Conservation (phyloP, 2,113 vertebrate genomes). For the Poeciliopsis retropinna region DNA sequence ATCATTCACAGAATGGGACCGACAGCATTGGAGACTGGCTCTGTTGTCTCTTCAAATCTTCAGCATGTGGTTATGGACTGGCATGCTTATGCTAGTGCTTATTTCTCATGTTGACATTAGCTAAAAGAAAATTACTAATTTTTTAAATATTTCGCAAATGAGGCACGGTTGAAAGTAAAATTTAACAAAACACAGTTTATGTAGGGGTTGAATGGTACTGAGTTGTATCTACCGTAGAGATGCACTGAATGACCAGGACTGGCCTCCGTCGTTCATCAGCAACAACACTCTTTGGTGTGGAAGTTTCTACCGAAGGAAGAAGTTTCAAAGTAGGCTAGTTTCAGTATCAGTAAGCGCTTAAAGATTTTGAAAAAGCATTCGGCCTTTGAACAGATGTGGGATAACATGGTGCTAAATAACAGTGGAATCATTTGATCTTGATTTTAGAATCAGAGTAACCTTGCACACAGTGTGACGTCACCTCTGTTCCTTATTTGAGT, state of each 20-base stretch:
- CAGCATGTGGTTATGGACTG: not conserved
- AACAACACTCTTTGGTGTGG: not conserved
- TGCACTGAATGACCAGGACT: too few species aligned
- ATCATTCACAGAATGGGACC: slow-evolving; percentile 14
- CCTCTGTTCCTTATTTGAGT: too few species aligned
- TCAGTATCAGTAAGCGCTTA: not conserved
- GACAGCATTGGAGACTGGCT: slow-evolving; percentile 1
- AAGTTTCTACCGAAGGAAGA: not conserved
- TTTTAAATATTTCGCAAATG: too few species aligned
- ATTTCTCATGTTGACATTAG: not conserved
- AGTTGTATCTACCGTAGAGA: too few species aligned
- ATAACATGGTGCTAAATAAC: not conserved
- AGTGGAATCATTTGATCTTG: not conserved
- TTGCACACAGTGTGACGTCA: too few species aligned
- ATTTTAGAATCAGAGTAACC: not conserved
- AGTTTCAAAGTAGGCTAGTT: not conserved
- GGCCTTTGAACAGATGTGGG: too few species aligned
- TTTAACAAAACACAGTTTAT: not conserved
- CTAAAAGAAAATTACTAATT: too few species aligned
- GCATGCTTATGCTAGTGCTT: not conserved
- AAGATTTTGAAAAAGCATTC: not conserved
- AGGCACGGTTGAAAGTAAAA: not conserved
- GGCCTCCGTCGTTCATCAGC: too few species aligned
- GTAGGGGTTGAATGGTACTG: not conserved
- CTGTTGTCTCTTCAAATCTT: slow-evolving; percentile 14